These are phyloP conservation scores for Pimpla rufipes DNA, from an alignment of 2,888 invertebrate species.

Conservation along the genomic window DNA sequence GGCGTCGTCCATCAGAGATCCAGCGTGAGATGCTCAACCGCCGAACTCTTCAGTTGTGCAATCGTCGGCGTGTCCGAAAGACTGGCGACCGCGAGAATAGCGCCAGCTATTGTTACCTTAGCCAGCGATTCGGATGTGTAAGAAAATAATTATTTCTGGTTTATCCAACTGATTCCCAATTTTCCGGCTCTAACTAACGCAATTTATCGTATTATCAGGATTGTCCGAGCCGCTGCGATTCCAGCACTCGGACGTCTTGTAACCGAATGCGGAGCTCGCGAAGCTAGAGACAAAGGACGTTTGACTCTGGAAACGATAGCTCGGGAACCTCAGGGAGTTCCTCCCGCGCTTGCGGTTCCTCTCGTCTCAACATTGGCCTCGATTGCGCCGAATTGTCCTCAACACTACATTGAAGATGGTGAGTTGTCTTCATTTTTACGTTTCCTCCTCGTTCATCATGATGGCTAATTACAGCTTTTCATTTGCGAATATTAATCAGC, in stretches of 20 bases:
- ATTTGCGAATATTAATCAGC: no score
- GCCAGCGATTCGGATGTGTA: conserved; percentile 90
- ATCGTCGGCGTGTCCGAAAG: conserved; percentile 87
- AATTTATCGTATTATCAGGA: conserved; percentile 79
- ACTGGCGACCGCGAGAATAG: conserved; percentile 87
- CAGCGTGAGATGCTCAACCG: conserved; percentile 88
- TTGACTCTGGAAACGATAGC: conserved; percentile 85
- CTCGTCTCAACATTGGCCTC: conserved; percentile 88
- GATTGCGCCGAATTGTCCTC: conserved; percentile 87
- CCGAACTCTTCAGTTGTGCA: conserved; percentile 87
- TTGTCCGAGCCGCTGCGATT: conserved; percentile 88
- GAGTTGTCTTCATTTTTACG: conserved; percentile 46
- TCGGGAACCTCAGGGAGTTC: conserved; percentile 81
- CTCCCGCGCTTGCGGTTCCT: conserved; percentile 86
- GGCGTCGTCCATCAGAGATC: conserved; percentile 89
- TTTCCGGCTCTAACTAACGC: background rate
- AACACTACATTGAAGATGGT: conserved; percentile 87
- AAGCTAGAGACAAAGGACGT: conserved; percentile 87
- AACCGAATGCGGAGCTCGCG: conserved; percentile 85
- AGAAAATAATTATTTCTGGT: conserved; percentile 78
- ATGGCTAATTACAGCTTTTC: no score
- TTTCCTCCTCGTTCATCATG: no score
- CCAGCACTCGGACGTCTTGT: conserved; percentile 88
- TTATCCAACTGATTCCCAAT: conserved; percentile 19
- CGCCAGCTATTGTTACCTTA: conserved; percentile 90